Base-by-base conservation (phyloP, 2,797 vertebrate genomes). In the Anisognathus igniventris region DNA sequence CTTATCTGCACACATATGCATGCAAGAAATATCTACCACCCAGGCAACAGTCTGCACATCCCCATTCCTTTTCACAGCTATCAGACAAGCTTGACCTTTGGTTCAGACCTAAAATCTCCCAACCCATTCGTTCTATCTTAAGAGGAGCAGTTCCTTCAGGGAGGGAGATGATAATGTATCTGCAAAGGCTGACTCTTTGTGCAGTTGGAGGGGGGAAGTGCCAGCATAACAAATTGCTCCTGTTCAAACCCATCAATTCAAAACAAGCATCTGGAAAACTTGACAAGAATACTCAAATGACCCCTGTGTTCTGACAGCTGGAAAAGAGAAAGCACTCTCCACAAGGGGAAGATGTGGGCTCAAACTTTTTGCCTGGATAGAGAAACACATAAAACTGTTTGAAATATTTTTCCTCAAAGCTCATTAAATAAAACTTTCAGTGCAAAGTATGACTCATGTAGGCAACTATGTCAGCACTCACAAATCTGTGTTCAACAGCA, bases 191-290 rank as follows among this genome's bases (percentile, higher is more conserved):
- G 66, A 85, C 75, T 97, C 77, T 91, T 90, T 76, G 78, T 93
- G 80, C 89, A 58, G 54, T 37, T 78, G 68, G 89, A 95, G 68
- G 80, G 60, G 87, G 85, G 51, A 95, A 85, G 65, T 95, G 93
- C 93, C 88, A 35, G 53, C 73, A 56, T 95, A 97, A 98, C 86
- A 98, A 97, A 97, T 93, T 97, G 81, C 84, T 96, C 65, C 88
- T 92, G 72, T 86, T 97, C 92, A 95, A 96, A 95, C 47, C 77
- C 87, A 96, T 97, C 94, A 96, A 91, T 97, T 97, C 90, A 93
- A 97, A 97, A 96, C 67, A 95, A 97, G 89, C 86, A 96, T 97
- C 97, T 97, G 95, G 88, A 97, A 97, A 96, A 95, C 65, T 91
- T 97, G 94, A 87, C 93, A 97, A 94, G 93, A 94, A 95, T 87